Evolutionary conservation across 1,140 invertebrate genomes (phyloP).

Genomic region (Drosophila albomicans): DNA sequence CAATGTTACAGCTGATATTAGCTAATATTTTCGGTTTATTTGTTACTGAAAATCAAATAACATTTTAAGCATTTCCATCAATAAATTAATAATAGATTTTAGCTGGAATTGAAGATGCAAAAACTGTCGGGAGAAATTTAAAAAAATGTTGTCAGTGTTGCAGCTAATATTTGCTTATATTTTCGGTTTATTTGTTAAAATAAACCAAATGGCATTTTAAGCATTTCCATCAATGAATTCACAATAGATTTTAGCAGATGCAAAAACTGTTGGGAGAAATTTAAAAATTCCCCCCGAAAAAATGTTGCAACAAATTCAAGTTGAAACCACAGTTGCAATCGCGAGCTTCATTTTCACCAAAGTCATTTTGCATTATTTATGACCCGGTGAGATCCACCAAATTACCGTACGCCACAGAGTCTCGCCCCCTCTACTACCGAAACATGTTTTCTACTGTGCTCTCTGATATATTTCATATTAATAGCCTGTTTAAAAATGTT

Average conservation of each 20-base stretch:
- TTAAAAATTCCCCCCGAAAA: neutral
- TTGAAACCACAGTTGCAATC: slow-evolving; percentile 33
- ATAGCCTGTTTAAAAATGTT: slow-evolving; percentile 76
- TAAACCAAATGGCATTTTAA: too few relatives aligned
- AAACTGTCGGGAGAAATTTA: neutral
- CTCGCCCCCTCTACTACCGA: neutral
- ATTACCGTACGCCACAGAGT: slow-evolving; percentile 29
- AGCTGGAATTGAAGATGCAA: neutral
- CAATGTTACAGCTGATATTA: neutral
- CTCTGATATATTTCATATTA: slow-evolving; percentile 68
- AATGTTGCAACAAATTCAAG: slow-evolving; percentile 14
- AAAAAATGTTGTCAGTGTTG: neutral
- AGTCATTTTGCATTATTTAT: slow-evolving; percentile 67
- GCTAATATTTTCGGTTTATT: too few relatives aligned
- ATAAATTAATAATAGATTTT: neutral
- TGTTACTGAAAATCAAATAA: too few relatives aligned
- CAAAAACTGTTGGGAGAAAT: neutral
- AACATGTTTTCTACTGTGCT: neutral
- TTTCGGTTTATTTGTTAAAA: too few relatives aligned
- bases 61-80: too few relatives aligned
- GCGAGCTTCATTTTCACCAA: slow-evolving; percentile 37
- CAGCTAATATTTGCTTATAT: neutral
- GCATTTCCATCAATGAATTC: too few relatives aligned
- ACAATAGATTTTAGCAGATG: neutral
- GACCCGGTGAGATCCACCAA: slow-evolving; percentile 31